phyloP scores from a whole-genome alignment of 1,140 invertebrate genomes.

The Pantala flavescens region DNA sequence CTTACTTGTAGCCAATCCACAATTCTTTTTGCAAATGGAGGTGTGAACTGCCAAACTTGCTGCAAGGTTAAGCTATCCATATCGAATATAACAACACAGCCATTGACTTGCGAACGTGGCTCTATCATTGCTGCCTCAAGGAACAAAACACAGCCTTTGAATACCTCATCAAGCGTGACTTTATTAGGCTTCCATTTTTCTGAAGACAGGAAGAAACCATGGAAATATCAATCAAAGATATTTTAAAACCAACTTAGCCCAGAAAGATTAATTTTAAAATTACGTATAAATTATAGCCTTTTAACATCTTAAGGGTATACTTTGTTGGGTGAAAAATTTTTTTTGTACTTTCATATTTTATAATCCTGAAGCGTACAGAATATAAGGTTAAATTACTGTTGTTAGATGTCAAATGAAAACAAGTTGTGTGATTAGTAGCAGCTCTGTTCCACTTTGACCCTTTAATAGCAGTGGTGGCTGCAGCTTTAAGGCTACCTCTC shows the following conservation, averaged over 20 bases:
- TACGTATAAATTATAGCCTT: too few relatives aligned
- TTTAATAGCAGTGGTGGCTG: too few relatives aligned
- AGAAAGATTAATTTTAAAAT: too few relatives aligned
- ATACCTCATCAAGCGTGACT: slow-evolving; percentile 65
- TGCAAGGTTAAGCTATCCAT: slow-evolving; percentile 69
- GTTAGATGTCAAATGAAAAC: too few relatives aligned
- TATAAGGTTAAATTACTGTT: too few relatives aligned
- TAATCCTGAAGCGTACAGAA: too few relatives aligned
- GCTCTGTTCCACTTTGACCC: too few relatives aligned
- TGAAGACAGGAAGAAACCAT: slow-evolving; percentile 31
- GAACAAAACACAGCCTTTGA: slow-evolving; percentile 68
- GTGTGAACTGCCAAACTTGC: slow-evolving; percentile 73
- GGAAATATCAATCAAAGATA: neutral
- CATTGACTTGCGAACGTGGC: slow-evolving; percentile 56
- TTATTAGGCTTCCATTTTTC: slow-evolving; percentile 77
- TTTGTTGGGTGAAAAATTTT: too few relatives aligned
- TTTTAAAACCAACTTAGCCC: neutral
- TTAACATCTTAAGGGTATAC: too few relatives aligned
- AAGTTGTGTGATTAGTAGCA: too few relatives aligned
- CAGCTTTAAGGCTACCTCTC: too few relatives aligned
- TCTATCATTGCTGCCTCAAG: slow-evolving; percentile 70
- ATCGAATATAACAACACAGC: slow-evolving; percentile 68
- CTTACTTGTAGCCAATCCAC: slow-evolving; percentile 65
- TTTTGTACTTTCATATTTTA: too few relatives aligned
- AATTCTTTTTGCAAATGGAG: slow-evolving; percentile 67